These are phyloP conservation scores for Microhierax caerulescens DNA, from an alignment of 2,797 vertebrate genomes.

Conservation along the genomic window DNA sequence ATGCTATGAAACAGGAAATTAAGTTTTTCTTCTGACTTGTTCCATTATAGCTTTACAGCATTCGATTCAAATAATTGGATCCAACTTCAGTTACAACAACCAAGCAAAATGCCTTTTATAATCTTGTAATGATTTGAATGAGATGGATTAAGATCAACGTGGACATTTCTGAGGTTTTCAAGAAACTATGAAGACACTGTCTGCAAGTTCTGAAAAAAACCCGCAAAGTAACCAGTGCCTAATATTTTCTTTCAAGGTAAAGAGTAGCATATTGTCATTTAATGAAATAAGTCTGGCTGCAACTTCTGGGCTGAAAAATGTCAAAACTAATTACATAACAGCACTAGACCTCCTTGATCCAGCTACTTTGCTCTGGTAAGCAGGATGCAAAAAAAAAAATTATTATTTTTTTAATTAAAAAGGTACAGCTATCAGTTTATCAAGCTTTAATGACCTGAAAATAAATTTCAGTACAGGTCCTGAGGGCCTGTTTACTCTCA, in stretches of 20 bases:
- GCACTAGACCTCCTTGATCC: neutral
- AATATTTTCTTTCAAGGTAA: neutral
- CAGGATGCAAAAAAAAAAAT: neutral
- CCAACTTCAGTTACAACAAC: neutral
- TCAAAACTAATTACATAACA: neutral
- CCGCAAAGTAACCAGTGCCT: neutral
- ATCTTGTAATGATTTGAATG: neutral
- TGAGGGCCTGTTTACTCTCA: neutral
- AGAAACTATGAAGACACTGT: neutral
- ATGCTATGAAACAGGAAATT: constrained; percentile 78
- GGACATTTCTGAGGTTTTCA: constrained; percentile 78
- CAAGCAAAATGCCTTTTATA: neutral
- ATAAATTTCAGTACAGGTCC: neutral
- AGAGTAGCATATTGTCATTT: neutral
- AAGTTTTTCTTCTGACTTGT: constrained; percentile 79
- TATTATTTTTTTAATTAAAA: neutral
- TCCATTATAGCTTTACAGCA: constrained; percentile 27
- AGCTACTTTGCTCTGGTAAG: neutral
- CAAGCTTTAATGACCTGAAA: neutral
- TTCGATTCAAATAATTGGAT: constrained; percentile 68
- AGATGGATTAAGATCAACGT: neutral
- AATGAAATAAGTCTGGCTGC: neutral
- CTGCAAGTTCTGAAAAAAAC: constrained; percentile 48
- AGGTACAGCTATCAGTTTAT: neutral
- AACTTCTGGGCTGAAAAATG: neutral